These are phyloP conservation scores for Cinara cedri DNA, from an alignment of 2,888 invertebrate species.

Conservation along the genomic window DNA sequence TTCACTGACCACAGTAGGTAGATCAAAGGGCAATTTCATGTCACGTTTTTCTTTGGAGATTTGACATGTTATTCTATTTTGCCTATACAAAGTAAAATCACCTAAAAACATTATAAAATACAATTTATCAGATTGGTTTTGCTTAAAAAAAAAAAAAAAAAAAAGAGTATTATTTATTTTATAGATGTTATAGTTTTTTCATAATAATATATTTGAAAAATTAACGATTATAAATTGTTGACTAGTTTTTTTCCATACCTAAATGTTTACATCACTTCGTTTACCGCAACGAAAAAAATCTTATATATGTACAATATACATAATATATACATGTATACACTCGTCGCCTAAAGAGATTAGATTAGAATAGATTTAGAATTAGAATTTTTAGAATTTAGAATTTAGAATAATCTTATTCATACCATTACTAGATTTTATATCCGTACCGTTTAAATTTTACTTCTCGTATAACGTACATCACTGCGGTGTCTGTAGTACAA, in stretches of 20 bases:
- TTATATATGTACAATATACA: too few species aligned
- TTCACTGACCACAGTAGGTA: conserved; percentile 28
- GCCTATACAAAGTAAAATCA: not conserved
- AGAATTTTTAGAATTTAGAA: too few species aligned
- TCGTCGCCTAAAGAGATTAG: too few species aligned
- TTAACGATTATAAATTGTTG: not conserved
- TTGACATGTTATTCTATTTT: not conserved
- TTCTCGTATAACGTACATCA: conserved; percentile 6
- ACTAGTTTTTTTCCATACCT: not conserved
- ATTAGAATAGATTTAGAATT: too few species aligned
- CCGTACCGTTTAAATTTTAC: not conserved
- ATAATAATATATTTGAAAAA: not conserved
- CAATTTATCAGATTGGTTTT: not conserved
- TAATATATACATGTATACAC: too few species aligned
- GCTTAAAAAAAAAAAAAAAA: not conserved
- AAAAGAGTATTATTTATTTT: too few species aligned
- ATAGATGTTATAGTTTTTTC: not conserved
- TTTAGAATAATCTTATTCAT: not conserved
- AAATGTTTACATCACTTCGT: too few species aligned
- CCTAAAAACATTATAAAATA: not conserved
- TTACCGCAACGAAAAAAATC: too few species aligned
- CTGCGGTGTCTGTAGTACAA: not conserved
- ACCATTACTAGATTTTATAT: not conserved
- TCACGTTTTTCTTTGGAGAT: conserved; percentile 23
- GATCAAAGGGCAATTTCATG: conserved; percentile 34